Evolutionary conservation across 2,797 vertebrate species (phyloP), one percentile per base, ranked within the genome.

Genomic region (Myotis planiceps): DNA sequence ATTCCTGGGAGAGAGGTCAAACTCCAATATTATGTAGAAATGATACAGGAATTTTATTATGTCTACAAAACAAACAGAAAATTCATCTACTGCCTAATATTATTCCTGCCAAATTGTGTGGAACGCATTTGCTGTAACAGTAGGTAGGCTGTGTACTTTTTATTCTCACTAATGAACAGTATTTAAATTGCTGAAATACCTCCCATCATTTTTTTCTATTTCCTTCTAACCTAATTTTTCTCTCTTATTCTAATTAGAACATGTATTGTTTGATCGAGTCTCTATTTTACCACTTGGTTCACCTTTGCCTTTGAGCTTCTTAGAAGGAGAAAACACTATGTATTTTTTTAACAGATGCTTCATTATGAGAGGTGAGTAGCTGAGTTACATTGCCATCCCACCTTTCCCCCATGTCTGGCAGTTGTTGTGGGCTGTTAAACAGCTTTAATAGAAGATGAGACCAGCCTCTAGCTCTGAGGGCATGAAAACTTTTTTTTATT

Each of bases 401-500:
- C 90, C 94, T 82, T 88, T 55, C 13, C 83, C 66, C 81, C 69
- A 47, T 71, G 84, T 82, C 92, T 92, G 69, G 83, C 76, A 55
- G 58, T 93, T 47, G 68, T 63, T 88, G 58, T 51, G 78, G 94
- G 16, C 90, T 91, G 90, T 96, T 97, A 85, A 97, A 92, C 71
- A 92, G 74, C 83, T 96, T 94, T 97, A 80, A 87, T 32, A 92
- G 92, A 93, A 95, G 55, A 32, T 39, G 71, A 96, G 80, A 80
- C 84, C 55, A 68, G 72, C 39, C 37, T 95, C 60, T 88, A 90
- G 76, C 80, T 92, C 85, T 86, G 69, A 93, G 78, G 75, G 87
- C 89, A 95, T 19, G 37, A 80, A 94, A 96, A 95, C 51, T 58
- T 90, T 88, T 60, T 95, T n/a, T 63, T 45, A 95, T 96, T 65